Conservation (phyloP, 1,140 invertebrate species). For the Bombus waltoni region DNA sequence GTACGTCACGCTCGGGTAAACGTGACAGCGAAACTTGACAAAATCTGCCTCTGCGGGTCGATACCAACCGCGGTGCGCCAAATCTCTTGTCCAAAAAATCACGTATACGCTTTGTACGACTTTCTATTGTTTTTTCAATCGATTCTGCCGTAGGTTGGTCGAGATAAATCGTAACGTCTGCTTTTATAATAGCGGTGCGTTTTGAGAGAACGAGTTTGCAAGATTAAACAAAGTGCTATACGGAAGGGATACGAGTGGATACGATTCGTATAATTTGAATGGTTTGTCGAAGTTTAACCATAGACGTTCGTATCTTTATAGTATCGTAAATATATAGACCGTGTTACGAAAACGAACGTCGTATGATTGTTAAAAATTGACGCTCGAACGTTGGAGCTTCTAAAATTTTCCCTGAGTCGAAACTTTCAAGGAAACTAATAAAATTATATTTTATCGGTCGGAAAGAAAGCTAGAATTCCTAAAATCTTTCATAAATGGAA, state of each 20-base stretch:
- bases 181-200: background rate
- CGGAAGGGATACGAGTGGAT: too few relatives aligned
- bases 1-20: constrained; percentile 40
- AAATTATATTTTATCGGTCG: background rate
- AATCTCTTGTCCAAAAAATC: background rate
- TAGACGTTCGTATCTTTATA: too few relatives aligned
- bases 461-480: too few relatives aligned
- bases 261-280: too few relatives aligned
- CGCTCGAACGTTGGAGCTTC: too few relatives aligned
- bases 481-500: too few relatives aligned
- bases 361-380: background rate
- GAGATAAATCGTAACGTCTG: background rate
- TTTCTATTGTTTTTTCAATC: background rate
- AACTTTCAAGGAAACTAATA: too few relatives aligned
- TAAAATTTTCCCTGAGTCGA: too few relatives aligned
- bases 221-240: background rate
- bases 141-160: background rate
- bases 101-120: too few relatives aligned
- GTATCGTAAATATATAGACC: background rate
- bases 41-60: constrained; percentile 10
- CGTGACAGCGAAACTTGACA: constrained; percentile 55
- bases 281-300: background rate
- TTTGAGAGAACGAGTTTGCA: background rate
- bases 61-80: background rate
- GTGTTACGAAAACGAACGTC: background rate